Evolutionary conservation across 2,797 vertebrate genomes (phyloP).

Genomic region (Hypotaenidia okinawae): DNA sequence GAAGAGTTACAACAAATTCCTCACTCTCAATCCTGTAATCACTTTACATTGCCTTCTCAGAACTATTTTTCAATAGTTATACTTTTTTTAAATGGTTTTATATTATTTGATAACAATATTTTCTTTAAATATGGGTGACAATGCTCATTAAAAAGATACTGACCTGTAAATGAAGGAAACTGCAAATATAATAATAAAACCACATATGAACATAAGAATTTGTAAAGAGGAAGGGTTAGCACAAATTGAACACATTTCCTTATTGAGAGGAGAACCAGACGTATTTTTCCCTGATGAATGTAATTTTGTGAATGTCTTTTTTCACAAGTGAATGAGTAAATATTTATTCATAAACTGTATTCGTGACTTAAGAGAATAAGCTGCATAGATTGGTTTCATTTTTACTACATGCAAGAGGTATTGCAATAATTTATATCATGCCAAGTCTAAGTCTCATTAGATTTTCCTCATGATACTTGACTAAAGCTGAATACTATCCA

Average conservation of each 20-base stretch:
- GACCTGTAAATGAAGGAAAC: conserved; percentile 31
- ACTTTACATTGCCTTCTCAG: not conserved
- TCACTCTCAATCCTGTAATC: not conserved
- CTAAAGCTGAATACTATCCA: not conserved
- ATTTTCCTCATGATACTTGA: conserved; percentile 33
- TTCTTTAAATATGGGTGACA: not conserved
- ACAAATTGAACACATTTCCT: conserved; percentile 45
- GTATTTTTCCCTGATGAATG: conserved; percentile 2
- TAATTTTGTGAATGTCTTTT: conserved; percentile 24
- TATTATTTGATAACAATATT: conserved; percentile 21
- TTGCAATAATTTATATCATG: conserved; percentile 8
- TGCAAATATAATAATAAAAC: conserved; percentile 9
- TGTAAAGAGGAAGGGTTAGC: conserved; percentile 19
- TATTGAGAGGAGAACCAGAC: not conserved
- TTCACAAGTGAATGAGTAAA: conserved; percentile 45
- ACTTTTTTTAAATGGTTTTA: not conserved
- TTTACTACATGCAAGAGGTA: not conserved
- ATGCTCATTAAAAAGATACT: conserved; percentile 30
- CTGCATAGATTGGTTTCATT: conserved; percentile 37
- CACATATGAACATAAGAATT: conserved; percentile 13
- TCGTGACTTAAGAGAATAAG: conserved; percentile 42
- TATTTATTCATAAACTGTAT: conserved; percentile 57
- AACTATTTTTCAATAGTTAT: not conserved
- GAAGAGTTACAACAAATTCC: not conserved
- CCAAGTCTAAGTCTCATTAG: not conserved